Base-by-base conservation (phyloP, 2,888 invertebrate species). In the Teleiodes luculella region DNA sequence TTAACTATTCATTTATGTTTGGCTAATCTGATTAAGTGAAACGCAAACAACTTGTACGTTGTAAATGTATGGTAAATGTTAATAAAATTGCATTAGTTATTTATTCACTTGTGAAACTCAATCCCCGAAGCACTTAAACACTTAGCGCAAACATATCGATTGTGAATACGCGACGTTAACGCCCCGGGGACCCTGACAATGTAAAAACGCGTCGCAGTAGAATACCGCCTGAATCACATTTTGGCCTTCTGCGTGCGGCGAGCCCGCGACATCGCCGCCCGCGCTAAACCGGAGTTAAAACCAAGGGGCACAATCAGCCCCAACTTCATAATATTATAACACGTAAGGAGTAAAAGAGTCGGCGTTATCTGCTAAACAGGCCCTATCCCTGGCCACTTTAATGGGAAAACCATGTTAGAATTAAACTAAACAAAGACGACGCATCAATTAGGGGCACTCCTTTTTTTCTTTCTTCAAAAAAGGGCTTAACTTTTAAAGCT, bases 321-420 rank as follows among this genome's bases (percentile, higher is more conserved):
- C 74, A 64, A 68, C 76, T 72, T 82, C 78, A 83, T 87, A 82
- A 87, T 87, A 88, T 87, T 83, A 87, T 88, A 87, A 86, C 86
- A 76, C 85, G 86, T 86, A 83, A 86, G 78, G 84, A 84, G 88
- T 86, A 86, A 86, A 85, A 86, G 86, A 85, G 80, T 79, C 86
- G 73, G 78, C 80, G 82, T 87, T 88, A 89, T 88, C 88, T 87
- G 72, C 69, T 69, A 82, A 78, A 80, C 80, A 76, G 72, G 72
- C 76, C 76, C 82, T 84, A 86, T 84, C 86, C 83, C 86, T 86
- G 86, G 84, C 86, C 87, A 86, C 83, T 88, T 88, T 90, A 90
- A 90, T 90, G 90, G 90, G 87, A 87, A 89, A 90, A 90, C 80
- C 90, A 88, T 90, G 90, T 90, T 87, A 86, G 89, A 90, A 89